These are phyloP conservation scores for Vipera latastei DNA, from an alignment of 2,797 vertebrate species.

Conservation along the genomic window DNA sequence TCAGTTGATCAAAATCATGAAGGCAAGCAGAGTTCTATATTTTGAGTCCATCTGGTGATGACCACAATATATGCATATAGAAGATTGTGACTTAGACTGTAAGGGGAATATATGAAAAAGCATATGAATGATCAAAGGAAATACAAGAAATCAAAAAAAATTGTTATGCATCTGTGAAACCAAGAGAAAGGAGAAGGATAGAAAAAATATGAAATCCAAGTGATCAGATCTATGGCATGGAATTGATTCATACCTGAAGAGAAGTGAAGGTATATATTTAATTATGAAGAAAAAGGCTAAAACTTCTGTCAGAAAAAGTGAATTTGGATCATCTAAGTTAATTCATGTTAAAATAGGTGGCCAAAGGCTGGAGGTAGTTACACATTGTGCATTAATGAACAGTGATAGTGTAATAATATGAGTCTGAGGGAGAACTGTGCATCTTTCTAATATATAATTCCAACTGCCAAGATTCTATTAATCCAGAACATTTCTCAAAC, in stretches of 20 bases:
- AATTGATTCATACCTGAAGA: background rate
- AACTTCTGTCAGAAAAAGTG: background rate
- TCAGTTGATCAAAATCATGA: background rate
- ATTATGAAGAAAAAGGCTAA: background rate
- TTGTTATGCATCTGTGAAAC: background rate
- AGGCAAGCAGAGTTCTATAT: background rate
- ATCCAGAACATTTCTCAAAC: background rate
- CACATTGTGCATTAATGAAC: background rate
- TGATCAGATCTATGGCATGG: background rate
- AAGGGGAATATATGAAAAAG: background rate
- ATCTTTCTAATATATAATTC: background rate
- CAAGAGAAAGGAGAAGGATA: background rate
- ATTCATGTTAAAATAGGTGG: background rate
- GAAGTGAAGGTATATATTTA: background rate
- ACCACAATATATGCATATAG: background rate
- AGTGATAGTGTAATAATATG: background rate
- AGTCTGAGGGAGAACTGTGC: background rate
- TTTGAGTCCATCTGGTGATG: background rate
- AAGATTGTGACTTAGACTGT: background rate
- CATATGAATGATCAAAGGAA: background rate
- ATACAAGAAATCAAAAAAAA: background rate
- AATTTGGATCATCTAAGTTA: background rate
- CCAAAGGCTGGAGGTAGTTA: background rate
- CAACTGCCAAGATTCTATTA: background rate
- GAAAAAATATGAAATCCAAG: background rate